Base-by-base conservation (phyloP, 1,140 invertebrate species). In the Euura saliciscinereae region DNA sequence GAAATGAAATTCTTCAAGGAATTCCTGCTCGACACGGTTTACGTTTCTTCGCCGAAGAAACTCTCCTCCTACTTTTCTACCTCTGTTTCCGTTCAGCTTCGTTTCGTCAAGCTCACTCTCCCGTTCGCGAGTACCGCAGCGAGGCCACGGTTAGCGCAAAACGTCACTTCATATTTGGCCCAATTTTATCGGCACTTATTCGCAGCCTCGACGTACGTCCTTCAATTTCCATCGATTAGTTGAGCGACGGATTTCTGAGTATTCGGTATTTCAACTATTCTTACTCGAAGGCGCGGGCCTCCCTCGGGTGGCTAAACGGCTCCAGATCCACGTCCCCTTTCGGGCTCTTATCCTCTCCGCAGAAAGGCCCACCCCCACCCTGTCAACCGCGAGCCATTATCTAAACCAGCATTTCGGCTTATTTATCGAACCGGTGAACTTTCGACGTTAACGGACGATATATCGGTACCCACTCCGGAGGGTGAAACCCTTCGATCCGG, bases 401-500 rank as follows among this genome's bases (percentile, higher is more conserved):
- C 51, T 59, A 59, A 59, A 59, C 51, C 51, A n/a, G 51, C 51
- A 59, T 59, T 59, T n/a, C 8, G 51, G 51, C 5, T 59, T 59
- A 59, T 59, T 59, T 59, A 59, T 59, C 51, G 51, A 59, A 59
- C 51, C 51, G 51, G 51, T 59, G 6, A 59, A 59, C 51, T 59
- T 59, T 59, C 13, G 51, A 59, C 51, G 51, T 6, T 3, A 8
- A n/a, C 3, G 2, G 51, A 59, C 51, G 51, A 59, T 59, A 59
- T 5, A 59, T 59, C 5, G 51, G 0, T n/a, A n/a, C 5, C 28
- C 28, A 28, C 28, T 28, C 28, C 28, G 28, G 28, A 28, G 28
- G 28, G 28, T 28, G 28, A 28, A 28, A 28, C 28, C 28, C 28
- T 28, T 28, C 28, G 28, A 28, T 28, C 28, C 28, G 28, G 28